These are phyloP conservation scores for Luperina nickerlii DNA, from an alignment of 2,888 invertebrate genomes.

Conservation along the genomic window DNA sequence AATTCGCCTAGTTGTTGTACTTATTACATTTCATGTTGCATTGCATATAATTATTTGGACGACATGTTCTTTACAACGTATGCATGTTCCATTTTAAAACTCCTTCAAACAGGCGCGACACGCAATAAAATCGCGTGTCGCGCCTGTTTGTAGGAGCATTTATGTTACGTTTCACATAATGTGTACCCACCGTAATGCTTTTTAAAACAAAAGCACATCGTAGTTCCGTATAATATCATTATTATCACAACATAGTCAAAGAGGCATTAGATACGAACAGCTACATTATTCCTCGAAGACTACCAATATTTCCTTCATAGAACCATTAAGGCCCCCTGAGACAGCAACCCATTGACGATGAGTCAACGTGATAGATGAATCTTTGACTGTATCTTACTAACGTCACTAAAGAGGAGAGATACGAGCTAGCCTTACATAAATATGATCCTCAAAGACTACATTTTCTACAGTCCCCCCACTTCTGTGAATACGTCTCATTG, in stretches of 20 bases:
- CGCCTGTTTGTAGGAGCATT: too few relatives aligned
- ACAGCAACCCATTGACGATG: neutral
- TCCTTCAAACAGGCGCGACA: too few relatives aligned
- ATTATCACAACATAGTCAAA: neutral
- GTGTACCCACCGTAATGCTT: neutral
- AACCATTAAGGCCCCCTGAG: neutral
- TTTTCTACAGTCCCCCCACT: neutral
- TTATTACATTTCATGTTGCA: neutral
- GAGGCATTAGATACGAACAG: neutral
- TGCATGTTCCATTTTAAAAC: neutral
- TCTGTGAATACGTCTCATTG: slow-evolving; percentile 36
- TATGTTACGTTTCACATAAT: neutral
- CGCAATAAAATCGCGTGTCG: too few relatives aligned
- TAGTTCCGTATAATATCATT: too few relatives aligned
- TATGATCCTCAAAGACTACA: slow-evolving; percentile 12
- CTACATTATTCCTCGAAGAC: neutral
- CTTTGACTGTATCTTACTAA: slow-evolving; percentile 6
- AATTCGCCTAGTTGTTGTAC: neutral
- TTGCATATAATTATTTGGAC: neutral
- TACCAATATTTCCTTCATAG: neutral
- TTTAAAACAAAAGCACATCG: neutral
- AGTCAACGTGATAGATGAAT: neutral
- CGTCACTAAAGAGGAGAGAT: slow-evolving; percentile 12
- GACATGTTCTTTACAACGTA: neutral
- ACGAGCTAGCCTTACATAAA: neutral